phyloP scores from a whole-genome alignment of 2,797 vertebrate genomes.

The Pseudochaenichthys georgianus region DNA sequence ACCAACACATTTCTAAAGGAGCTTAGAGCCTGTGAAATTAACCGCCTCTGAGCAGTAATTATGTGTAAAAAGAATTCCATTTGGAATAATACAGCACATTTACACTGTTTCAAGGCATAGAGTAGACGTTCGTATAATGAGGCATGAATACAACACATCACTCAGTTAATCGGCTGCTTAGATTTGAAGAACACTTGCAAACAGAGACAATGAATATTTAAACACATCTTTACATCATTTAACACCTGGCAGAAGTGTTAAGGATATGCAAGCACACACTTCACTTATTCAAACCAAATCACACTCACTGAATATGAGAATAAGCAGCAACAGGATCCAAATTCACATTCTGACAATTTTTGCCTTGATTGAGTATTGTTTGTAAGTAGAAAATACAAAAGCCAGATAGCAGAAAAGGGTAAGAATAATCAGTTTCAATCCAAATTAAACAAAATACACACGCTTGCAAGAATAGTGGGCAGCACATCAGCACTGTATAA shows the following conservation, averaged over 20 bases:
- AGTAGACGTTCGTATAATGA: too few species aligned
- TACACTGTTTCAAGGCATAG: too few species aligned
- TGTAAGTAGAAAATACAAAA: too few species aligned
- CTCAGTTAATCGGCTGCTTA: too few species aligned
- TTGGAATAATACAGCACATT: not conserved
- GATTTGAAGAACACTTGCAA: not conserved
- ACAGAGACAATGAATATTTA: too few species aligned
- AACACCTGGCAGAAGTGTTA: too few species aligned
- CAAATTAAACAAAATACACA: too few species aligned
- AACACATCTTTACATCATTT: not conserved
- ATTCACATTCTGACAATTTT: not conserved
- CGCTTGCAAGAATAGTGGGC: too few species aligned
- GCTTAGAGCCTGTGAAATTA: not conserved
- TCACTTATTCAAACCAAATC: not conserved
- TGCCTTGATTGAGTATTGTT: not conserved
- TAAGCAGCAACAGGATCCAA: not conserved
- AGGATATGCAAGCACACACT: not conserved
- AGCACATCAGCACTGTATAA: too few species aligned
- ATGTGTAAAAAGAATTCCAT: conserved; percentile 4
- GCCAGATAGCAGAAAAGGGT: too few species aligned
- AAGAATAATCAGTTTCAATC: too few species aligned
- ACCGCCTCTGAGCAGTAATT: too few species aligned
- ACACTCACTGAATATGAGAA: not conserved
- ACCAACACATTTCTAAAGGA: not conserved
- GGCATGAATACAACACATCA: not conserved